phyloP scores from a whole-genome alignment of 2,797 vertebrate genomes.

The Sarcophilus harrisii region DNA sequence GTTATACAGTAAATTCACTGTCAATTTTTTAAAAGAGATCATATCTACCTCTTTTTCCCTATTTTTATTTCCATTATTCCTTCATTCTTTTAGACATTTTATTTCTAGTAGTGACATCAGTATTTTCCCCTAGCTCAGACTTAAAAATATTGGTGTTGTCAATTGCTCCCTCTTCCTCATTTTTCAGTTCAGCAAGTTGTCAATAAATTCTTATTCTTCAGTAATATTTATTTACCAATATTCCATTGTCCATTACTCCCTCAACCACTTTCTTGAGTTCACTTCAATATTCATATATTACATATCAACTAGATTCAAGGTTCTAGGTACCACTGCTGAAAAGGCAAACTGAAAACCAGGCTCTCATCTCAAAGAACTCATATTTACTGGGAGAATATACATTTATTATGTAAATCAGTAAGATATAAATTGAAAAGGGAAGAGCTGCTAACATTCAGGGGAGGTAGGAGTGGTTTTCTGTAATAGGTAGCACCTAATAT shows the following conservation, averaged over 20 bases:
- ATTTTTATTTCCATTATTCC: neutral
- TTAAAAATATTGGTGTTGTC: neutral
- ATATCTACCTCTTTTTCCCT: neutral
- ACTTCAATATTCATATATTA: neutral
- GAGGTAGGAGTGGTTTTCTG: too few relatives aligned
- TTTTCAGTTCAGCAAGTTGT: neutral
- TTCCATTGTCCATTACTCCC: neutral
- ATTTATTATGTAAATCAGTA: neutral
- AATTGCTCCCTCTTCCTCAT: neutral
- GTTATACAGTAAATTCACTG: too few relatives aligned
- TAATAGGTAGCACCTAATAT: too few relatives aligned
- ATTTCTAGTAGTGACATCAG: neutral
- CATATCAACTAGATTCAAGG: neutral
- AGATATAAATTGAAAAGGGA: too few relatives aligned
- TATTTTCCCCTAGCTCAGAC: neutral
- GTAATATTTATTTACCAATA: neutral
- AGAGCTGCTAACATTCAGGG: too few relatives aligned
- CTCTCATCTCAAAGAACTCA: neutral
- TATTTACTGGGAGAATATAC: neutral
- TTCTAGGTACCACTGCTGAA: neutral
- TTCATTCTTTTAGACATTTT: neutral
- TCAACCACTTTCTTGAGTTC: neutral
- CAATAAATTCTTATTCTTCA: neutral
- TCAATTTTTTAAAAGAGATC: neutral
- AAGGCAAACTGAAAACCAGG: neutral